Evolutionary conservation across 1,140 invertebrate species (phyloP), one percentile per base, ranked within the genome.

Genomic region (Cyphomyrmex costatus): DNA sequence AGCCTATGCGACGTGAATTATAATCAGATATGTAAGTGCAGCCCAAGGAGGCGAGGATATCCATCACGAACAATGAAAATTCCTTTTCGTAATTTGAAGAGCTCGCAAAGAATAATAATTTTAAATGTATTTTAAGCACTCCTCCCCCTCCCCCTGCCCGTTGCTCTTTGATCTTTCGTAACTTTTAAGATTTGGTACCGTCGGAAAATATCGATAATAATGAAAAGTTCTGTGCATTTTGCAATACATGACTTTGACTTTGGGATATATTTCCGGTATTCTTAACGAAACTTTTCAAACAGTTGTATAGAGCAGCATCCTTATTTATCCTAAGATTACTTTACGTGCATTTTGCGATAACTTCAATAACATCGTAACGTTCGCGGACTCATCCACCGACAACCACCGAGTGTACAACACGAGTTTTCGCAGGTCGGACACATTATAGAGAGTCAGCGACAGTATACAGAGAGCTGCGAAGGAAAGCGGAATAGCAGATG

Each of bases 401-500:
- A 19, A 53, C 14, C n/a, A n/a, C n/a, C n/a, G n/a, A n/a, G 36
- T 49, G 7, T 61, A 58, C 12, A 53, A 76, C 42, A 42, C n/a
- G 58, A 46, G 16, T 19, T 33, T 63, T 16, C 46, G 46, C 82
- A n/a, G 24, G 24, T 21, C 36, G 79, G 66, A 58, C 51, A 42
- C 51, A 21, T 8, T 30, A 24, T 30, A 7, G 58, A 86, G 51
- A 65, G 46, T 60, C 63, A 77, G 60, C 21, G 56, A 73, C 49
- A 63, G 86, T 61, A 65, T 49, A 30, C 24, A 19, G 73, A 82
- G 74, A 70, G 71, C 78, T 88, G 89, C 88, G 90, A 86, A 90
- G 89, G 92, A 91, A 93, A 93, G 93, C 91, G 85, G 90, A 91
- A 91, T 90, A 86, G 91, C 93, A 90, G 90, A 94, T 91, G 92